Evolutionary conservation across 2,888 invertebrate species (phyloP).

Genomic region (Sisyra terminalis): DNA sequence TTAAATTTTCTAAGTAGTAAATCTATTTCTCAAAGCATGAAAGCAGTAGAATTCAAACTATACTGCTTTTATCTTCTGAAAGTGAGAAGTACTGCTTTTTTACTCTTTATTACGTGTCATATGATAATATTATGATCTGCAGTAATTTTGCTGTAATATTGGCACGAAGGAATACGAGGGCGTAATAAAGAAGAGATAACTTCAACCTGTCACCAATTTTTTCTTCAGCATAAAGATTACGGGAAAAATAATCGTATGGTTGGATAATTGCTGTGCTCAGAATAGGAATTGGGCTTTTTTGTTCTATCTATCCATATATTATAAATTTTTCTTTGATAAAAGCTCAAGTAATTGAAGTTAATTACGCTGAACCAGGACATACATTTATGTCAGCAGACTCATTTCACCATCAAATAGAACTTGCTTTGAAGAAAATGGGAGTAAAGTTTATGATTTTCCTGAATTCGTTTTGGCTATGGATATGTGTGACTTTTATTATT

Average conservation of each 20-base stretch:
- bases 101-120: too few species aligned
- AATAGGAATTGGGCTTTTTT: slow-evolving; percentile 12
- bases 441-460: slow-evolving; percentile 13
- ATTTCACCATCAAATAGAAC: slow-evolving; percentile 19
- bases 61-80: too few species aligned
- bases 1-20: too few species aligned
- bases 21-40: too few species aligned
- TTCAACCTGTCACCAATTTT: slow-evolving; percentile 1
- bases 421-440: slow-evolving; percentile 14
- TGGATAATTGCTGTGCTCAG: slow-evolving; percentile 12
- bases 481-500: too few species aligned
- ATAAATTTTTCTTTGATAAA: slow-evolving; percentile 10
- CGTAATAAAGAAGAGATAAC: slow-evolving; percentile 3
- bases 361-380: slow-evolving; percentile 17
- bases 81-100: too few species aligned
- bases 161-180: slow-evolving; percentile 2
- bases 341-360: slow-evolving; percentile 9
- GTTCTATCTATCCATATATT: slow-evolving; percentile 11
- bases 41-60: too few species aligned
- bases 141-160: slow-evolving; percentile 1
- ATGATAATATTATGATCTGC: too few species aligned
- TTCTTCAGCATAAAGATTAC: slow-evolving; percentile 10
- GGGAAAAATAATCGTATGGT: slow-evolving; percentile 12
- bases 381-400: slow-evolving; percentile 18
- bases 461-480: background rate